Percentiles rank a stretch among this genome's conserved stretches.
Conservation (phyloP, 2,888 invertebrate genomes). For the Morpho deidamia region DNA sequence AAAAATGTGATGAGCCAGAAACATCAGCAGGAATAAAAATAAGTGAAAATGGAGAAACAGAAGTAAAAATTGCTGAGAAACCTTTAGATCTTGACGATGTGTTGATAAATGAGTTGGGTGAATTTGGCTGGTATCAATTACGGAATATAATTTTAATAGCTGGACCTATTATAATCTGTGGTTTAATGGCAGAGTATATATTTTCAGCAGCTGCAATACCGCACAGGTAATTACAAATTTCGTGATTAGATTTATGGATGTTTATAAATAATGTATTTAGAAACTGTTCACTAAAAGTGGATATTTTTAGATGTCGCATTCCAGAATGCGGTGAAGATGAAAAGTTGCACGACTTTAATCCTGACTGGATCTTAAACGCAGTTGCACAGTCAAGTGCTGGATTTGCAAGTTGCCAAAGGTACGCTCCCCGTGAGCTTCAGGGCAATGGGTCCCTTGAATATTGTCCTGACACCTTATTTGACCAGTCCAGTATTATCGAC, state of each 20-base stretch:
- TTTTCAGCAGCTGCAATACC: conserved; percentile 3
- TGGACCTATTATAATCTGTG: conserved; percentile 80
- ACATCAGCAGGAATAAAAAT: background rate
- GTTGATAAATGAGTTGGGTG: conserved; percentile 69
- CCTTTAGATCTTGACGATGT: conserved; percentile 56
- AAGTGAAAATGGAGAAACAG: background rate
- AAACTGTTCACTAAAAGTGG: conserved; percentile 69
- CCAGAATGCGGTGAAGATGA: conserved; percentile 51
- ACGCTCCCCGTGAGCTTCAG: conserved; percentile 29
- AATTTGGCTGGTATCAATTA: conserved; percentile 83
- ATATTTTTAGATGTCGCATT: conserved; percentile 51
- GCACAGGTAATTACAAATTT: conserved; percentile 7
- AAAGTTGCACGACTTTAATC: conserved; percentile 25
- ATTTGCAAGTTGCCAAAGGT: conserved; percentile 52
- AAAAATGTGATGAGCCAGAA: background rate
- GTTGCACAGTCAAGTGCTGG: conserved; percentile 47
- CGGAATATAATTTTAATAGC: conserved; percentile 78
- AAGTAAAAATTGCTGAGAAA: conserved; percentile 1
- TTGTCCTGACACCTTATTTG: conserved; percentile 49
- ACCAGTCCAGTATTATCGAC: conserved; percentile 12
- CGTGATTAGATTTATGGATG: no score
- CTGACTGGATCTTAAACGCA: conserved; percentile 49
- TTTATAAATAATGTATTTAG: no score
- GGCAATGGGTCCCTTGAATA: conserved; percentile 26
- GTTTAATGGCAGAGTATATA: conserved; percentile 75